These are phyloP conservation scores for Portunus trituberculatus DNA, from an alignment of 1,140 invertebrate species.

Conservation along the genomic window DNA sequence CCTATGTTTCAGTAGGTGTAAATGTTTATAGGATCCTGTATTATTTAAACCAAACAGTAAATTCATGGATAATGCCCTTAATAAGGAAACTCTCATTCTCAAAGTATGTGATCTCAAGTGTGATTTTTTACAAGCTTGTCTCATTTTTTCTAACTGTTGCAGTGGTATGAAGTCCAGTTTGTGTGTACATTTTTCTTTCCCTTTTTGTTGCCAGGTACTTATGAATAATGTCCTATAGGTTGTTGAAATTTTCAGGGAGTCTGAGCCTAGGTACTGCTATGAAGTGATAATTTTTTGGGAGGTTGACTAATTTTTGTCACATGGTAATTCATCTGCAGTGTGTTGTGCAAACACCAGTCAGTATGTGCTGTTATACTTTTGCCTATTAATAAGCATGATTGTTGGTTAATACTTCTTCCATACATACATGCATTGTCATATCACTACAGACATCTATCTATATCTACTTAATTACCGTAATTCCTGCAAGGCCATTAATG, in stretches of 20 bases:
- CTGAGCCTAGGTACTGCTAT: slow-evolving; percentile 63
- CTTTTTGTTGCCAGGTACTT: slow-evolving; percentile 66
- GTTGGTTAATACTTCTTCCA: slow-evolving; percentile 27
- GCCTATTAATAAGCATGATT: slow-evolving; percentile 49
- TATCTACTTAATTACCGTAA: slow-evolving; percentile 11
- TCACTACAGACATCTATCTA: slow-evolving; percentile 10
- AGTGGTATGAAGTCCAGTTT: slow-evolving; percentile 61
- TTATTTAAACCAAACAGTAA: slow-evolving; percentile 63
- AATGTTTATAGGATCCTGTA: slow-evolving; percentile 65
- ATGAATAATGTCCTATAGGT: slow-evolving; percentile 70
- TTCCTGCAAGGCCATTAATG: not conserved
- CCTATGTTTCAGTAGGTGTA: slow-evolving; percentile 71
- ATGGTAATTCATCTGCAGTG: slow-evolving; percentile 50
- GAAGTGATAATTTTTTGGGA: slow-evolving; percentile 23
- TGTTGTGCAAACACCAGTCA: slow-evolving; percentile 30
- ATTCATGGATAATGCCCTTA: slow-evolving; percentile 58
- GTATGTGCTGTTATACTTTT: slow-evolving; percentile 53
- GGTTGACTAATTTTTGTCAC: not conserved
- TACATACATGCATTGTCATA: not conserved
- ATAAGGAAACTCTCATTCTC: slow-evolving; percentile 74
- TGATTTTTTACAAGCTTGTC: slow-evolving; percentile 72
- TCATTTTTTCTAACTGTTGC: slow-evolving; percentile 68
- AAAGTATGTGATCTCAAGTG: slow-evolving; percentile 76
- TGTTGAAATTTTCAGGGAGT: slow-evolving; percentile 75
- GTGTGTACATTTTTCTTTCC: slow-evolving; percentile 67